Conservation (phyloP, 2,797 vertebrate genomes). For the Brachymystax lenok region DNA sequence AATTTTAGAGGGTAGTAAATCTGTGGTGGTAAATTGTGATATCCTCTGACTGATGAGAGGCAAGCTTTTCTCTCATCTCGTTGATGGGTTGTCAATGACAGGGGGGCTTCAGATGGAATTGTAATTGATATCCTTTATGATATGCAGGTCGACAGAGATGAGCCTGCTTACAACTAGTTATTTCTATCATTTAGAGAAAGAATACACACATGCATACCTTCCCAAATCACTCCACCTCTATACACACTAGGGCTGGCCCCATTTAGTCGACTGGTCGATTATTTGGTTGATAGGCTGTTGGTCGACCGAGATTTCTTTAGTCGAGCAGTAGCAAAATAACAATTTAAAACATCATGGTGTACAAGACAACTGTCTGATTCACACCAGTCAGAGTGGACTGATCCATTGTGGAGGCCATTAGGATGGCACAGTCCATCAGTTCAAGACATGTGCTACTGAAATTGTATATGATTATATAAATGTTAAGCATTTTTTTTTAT, state of each 20-base stretch:
- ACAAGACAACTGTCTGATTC: too few relatives aligned
- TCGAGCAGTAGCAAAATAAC: too few relatives aligned
- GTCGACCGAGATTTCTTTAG: too few relatives aligned
- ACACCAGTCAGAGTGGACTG: too few relatives aligned
- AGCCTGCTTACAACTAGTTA: background rate
- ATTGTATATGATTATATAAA: background rate
- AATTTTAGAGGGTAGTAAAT: constrained; percentile 13
- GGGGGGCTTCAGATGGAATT: background rate
- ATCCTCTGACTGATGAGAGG: background rate
- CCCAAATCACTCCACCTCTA: background rate
- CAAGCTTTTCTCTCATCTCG: background rate
- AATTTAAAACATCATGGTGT: too few relatives aligned
- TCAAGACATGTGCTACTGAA: too few relatives aligned
- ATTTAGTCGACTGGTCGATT: background rate
- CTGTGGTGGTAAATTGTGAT: background rate
- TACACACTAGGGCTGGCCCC: background rate
- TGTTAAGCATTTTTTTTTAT: background rate
- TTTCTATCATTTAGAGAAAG: background rate
- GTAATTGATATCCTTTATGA: background rate
- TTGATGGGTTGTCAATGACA: background rate
- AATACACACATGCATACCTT: background rate
- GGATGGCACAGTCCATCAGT: too few relatives aligned
- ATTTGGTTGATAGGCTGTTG: too few relatives aligned
- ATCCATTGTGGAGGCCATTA: too few relatives aligned
- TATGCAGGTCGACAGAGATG: background rate